Percentiles rank a stretch among this genome's conserved stretches.
phyloP scores from a whole-genome alignment of 1,140 invertebrate genomes.

The Habropoda laboriosa region DNA sequence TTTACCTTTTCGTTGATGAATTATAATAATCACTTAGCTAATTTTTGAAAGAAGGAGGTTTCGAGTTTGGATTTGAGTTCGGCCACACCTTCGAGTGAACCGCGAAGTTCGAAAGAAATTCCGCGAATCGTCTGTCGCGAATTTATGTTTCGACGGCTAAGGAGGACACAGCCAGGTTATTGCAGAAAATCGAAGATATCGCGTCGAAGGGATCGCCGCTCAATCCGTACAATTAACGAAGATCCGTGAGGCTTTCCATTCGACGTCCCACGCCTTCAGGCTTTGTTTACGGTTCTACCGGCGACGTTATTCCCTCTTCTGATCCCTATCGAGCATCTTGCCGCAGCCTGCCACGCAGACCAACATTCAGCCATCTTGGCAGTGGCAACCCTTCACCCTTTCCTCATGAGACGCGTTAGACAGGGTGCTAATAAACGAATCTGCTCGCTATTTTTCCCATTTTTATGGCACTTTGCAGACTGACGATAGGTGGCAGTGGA shows the following conservation, averaged over 20 bases:
- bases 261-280: conserved; percentile 70
- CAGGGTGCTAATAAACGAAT: conserved; percentile 14
- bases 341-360: conserved; percentile 1
- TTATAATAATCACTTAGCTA: too few relatives aligned
- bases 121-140: conserved; percentile 20
- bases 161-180: conserved; percentile 41
- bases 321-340: conserved; percentile 68
- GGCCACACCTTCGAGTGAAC: neutral
- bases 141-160: conserved; percentile 37
- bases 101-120: neutral
- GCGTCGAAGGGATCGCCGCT: conserved; percentile 37
- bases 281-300: conserved; percentile 73
- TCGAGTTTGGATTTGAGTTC: too few relatives aligned
- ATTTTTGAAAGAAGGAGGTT: too few relatives aligned
- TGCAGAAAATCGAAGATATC: conserved; percentile 63
- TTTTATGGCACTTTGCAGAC: too few relatives aligned
- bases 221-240: conserved; percentile 75
- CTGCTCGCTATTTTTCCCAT: neutral
- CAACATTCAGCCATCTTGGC: neutral
- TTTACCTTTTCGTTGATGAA: too few relatives aligned
- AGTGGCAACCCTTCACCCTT: conserved; percentile 26
- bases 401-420: neutral
- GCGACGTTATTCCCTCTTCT: conserved; percentile 68
- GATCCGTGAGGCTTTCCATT: conserved; percentile 62
- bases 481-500: too few relatives aligned